Evolutionary conservation across 2,888 invertebrate genomes (phyloP), one percentile per base, ranked within the genome.

Genomic region (Amphipoea oculea): DNA sequence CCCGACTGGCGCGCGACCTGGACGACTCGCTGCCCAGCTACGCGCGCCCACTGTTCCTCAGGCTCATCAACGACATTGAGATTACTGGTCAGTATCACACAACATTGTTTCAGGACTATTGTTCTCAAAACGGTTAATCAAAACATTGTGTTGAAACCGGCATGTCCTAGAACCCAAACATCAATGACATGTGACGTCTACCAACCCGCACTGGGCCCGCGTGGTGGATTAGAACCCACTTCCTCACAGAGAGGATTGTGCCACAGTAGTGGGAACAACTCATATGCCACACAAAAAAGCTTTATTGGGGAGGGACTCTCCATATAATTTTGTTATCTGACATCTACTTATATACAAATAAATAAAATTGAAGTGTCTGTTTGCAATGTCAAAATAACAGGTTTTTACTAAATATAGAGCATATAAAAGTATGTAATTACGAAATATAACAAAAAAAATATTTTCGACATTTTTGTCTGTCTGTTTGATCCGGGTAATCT

Each of bases 31-130:
- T 99, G 89, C 99, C 99, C 0, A 92, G 98, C 0, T 99, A 99
- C 94, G 99, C 99, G 0, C 97, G 98, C 40, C 99, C 99, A 1
- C 95, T 99, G 40, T 99, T 99, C 96, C 94, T 99, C 62, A 97
- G 99, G 76, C 96, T 99, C 81, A 97, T 98, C 91, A 96, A 98
- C 76, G 97, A 98, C 86, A 97, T 99, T 75, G 99, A 99, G 79
- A 97, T 98, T 91, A 98, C 98, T 5, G 98, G 98, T 95, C 12
- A 89, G 92, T 91, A 45, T 2, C n/a, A 45, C 23, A 54, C 14
- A 2, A 23, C 3, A 42, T 0, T 11, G n/a, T 29, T 17, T n/a
- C 9, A 11, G 5, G 17, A 20, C 67, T 9, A n/a, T 9, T 42
- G 9, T 9, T 67, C n/a, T 45, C 17, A 9, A 42, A 17, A 29